A percentile compares a stretch with the other conserved stretches of the same genome.
Conservation (phyloP, 2,888 invertebrate genomes). For the Quadriops clusia region DNA sequence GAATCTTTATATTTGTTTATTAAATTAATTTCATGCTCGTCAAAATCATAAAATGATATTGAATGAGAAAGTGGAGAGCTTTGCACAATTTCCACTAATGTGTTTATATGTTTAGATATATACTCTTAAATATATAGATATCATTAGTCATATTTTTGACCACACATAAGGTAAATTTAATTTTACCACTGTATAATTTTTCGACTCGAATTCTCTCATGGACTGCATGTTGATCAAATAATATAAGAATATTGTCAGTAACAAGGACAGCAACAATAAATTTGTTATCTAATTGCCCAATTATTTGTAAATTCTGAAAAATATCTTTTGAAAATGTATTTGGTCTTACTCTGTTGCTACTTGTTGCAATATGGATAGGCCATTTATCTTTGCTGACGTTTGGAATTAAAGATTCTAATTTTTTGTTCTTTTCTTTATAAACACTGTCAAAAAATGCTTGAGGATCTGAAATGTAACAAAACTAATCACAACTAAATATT, state of each 20-base stretch:
- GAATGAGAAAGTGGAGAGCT: too few species aligned
- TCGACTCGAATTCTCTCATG: conserved; percentile 76
- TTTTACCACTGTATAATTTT: conserved; percentile 46
- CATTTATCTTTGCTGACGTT: conserved; percentile 13
- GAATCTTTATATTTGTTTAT: conserved; percentile 43
- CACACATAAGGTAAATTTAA: neutral
- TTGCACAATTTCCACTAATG: too few species aligned
- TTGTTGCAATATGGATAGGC: conserved; percentile 3
- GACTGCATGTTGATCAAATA: conserved; percentile 83
- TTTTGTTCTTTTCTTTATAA: conserved; percentile 27
- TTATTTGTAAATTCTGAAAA: conserved; percentile 38
- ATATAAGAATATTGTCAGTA: conserved; percentile 41
- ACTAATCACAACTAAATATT: neutral
- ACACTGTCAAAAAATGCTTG: conserved; percentile 29
- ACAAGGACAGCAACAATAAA: conserved; percentile 47
- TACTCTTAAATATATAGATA: conserved; percentile 14
- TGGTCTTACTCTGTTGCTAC: conserved; percentile 6
- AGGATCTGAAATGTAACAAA: conserved; percentile 24
- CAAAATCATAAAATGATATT: conserved; percentile 22
- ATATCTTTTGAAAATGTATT: conserved; percentile 37
- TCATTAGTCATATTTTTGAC: neutral
- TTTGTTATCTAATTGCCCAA: conserved; percentile 66
- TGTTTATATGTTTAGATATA: conserved; percentile 9
- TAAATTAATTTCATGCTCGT: conserved; percentile 41
- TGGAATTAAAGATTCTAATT: conserved; percentile 24